Evolutionary conservation across 2,888 invertebrate genomes (phyloP).

Genomic region (Calephelis perditalis): DNA sequence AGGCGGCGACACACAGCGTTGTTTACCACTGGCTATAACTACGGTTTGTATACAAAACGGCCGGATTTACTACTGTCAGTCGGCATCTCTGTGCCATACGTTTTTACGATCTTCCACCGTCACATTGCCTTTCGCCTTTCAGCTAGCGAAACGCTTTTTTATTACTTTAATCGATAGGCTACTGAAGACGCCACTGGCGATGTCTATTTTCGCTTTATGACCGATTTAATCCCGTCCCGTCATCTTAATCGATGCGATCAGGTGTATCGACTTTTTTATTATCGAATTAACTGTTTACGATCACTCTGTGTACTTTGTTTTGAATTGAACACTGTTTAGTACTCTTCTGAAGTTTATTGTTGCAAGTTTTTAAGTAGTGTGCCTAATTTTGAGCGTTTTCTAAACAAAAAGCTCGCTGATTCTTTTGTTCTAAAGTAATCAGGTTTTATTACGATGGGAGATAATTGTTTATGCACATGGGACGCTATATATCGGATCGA

Average conservation of each 20-base stretch:
- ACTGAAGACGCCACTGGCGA: slow-evolving; percentile 62
- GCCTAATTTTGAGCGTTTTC: slow-evolving; percentile 11
- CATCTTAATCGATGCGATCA: slow-evolving; percentile 61
- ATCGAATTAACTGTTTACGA: slow-evolving; percentile 69
- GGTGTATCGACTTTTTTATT: slow-evolving; percentile 69
- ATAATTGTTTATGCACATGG: too few relatives aligned
- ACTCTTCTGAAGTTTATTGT: slow-evolving; percentile 43
- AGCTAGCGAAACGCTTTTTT: slow-evolving; percentile 71
- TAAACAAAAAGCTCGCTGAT: slow-evolving; percentile 31
- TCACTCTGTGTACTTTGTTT: slow-evolving; percentile 67
- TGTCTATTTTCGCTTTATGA: slow-evolving; percentile 65
- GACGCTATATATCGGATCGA: too few relatives aligned
- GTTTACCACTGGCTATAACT: slow-evolving; percentile 73
- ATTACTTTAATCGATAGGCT: slow-evolving; percentile 76
- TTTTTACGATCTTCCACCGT: slow-evolving; percentile 71
- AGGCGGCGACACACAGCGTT: slow-evolving; percentile 72
- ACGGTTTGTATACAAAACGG: slow-evolving; percentile 72
- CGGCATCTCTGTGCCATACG: slow-evolving; percentile 75
- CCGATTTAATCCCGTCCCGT: slow-evolving; percentile 59
- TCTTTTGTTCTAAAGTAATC: slow-evolving; percentile 43
- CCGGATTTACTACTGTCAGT: slow-evolving; percentile 70
- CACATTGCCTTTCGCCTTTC: slow-evolving; percentile 71
- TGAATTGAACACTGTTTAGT: slow-evolving; percentile 51
- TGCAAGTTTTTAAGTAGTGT: slow-evolving; percentile 15
- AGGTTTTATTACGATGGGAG: slow-evolving; percentile 33